Evolutionary conservation across 2,113 vertebrate species (phyloP).

Genomic region (Pygathrix nemaeus): DNA sequence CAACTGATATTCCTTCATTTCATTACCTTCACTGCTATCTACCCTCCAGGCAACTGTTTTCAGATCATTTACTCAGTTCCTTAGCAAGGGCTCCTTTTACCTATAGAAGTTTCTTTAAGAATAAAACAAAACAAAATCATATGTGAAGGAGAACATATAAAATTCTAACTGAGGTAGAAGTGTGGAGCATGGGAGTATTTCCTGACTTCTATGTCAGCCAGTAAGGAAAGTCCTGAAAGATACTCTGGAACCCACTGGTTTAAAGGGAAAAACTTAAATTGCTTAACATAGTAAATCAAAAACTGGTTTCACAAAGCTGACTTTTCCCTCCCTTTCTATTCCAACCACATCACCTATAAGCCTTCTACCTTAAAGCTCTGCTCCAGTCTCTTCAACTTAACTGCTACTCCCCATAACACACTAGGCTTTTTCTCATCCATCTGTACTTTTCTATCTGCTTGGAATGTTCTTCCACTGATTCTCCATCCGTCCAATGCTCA

Average conservation of each 20-base stretch:
- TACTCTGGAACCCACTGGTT: neutral
- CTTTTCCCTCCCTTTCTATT: neutral
- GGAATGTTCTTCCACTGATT: neutral
- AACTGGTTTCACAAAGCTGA: neutral
- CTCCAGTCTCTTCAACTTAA: neutral
- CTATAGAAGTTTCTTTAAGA: neutral
- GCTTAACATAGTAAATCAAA: neutral
- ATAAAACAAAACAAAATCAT: neutral
- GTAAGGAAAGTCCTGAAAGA: neutral
- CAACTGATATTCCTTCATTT: neutral
- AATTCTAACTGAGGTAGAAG: neutral
- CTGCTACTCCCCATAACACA: neutral
- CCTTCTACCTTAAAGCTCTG: constrained; percentile 1
- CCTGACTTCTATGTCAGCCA: neutral
- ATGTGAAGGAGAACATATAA: neutral
- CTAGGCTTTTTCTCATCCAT: neutral
- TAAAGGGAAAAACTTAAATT: neutral
- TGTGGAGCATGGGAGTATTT: neutral
- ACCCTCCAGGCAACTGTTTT: neutral
- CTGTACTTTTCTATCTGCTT: neutral
- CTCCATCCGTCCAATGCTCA: neutral
- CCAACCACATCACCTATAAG: neutral
- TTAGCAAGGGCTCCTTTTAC: neutral
- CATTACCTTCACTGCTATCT: neutral
- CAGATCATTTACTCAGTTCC: neutral